These are phyloP conservation scores for Pelusios castaneus DNA, from an alignment of 2,113 vertebrate genomes.

Conservation along the genomic window DNA sequence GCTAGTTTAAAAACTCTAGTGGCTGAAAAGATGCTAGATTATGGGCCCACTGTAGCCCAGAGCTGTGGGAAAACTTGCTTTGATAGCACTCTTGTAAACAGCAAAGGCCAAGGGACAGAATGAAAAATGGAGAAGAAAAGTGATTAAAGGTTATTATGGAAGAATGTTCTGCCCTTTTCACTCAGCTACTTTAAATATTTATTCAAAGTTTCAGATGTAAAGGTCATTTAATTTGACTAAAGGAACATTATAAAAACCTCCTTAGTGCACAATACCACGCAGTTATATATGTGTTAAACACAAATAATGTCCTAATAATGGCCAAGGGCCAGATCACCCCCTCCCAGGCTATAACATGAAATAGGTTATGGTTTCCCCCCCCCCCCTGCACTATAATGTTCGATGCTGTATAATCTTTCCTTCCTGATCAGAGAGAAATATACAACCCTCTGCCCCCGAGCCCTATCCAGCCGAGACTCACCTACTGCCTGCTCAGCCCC, in stretches of 20 bases:
- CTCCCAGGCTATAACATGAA: not conserved
- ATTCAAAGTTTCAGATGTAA: not conserved
- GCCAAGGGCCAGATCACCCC: not conserved
- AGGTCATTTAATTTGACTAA: not conserved
- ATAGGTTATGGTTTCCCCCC: no score
- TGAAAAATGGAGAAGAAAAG: not conserved
- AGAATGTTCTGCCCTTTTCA: not conserved
- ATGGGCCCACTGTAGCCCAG: not conserved
- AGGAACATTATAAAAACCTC: not conserved
- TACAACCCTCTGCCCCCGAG: not conserved
- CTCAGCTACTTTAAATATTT: not conserved
- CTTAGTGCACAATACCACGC: not conserved
- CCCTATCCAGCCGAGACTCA: not conserved
- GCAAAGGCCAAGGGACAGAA: not conserved
- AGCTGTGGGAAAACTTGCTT: conserved; percentile 33
- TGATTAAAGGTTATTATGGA: not conserved
- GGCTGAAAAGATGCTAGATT: conserved; percentile 48
- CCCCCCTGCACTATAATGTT: not conserved
- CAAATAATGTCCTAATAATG: fast-evolving
- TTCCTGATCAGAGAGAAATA: not conserved
- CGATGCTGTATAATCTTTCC: not conserved
- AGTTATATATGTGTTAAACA: fast-evolving
- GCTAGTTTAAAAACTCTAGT: conserved; percentile 39
- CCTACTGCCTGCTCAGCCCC: not conserved
- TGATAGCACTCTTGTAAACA: conserved; percentile 60